Evolutionary conservation across 2,797 vertebrate species (phyloP).

Genomic region (Propithecus perrieri): DNA sequence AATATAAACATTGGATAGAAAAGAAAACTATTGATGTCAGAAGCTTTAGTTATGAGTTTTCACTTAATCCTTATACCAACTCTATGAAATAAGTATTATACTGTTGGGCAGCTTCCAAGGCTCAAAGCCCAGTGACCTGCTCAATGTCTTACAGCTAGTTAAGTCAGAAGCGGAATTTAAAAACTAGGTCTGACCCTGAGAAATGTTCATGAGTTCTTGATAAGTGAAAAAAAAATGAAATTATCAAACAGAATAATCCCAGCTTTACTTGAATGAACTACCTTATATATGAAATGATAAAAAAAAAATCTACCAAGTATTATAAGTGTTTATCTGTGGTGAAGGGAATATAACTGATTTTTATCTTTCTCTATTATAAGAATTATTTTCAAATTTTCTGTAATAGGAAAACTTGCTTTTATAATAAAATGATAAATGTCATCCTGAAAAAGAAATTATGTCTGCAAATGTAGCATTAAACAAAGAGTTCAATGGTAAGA

Average conservation of each 20-base stretch:
- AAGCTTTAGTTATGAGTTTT: background rate
- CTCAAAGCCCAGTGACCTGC: background rate
- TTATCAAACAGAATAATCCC: conserved; percentile 4
- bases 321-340: background rate
- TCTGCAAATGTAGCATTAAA: conserved; percentile 1
- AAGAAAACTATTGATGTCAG: background rate
- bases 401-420: background rate
- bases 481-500: background rate
- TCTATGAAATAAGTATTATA: background rate
- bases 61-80: background rate
- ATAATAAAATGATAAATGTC: background rate
- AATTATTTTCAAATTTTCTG: background rate
- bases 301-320: background rate
- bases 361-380: background rate
- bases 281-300: background rate
- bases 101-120: background rate
- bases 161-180: background rate
- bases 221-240: background rate
- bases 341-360: background rate
- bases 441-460: background rate
- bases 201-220: background rate
- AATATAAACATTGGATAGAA: background rate
- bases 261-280: background rate
- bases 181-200: background rate
- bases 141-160: background rate